A percentile compares a stretch with the other conserved stretches of the same genome.
Conservation (phyloP, 2,888 invertebrate species). For the Schrankia costaestrigalis region DNA sequence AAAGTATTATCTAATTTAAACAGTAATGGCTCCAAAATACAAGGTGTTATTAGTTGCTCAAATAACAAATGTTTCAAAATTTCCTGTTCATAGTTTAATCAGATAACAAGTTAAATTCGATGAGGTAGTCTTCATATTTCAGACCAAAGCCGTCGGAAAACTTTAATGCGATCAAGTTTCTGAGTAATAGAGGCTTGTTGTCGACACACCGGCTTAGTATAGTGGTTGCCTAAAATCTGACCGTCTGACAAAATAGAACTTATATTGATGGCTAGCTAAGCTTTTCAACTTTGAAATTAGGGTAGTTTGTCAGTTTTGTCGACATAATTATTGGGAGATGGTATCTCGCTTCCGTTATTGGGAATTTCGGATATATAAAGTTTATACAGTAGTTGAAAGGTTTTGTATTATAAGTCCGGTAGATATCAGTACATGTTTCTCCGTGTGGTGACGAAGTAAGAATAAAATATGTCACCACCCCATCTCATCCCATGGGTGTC, state of each 20-base stretch:
- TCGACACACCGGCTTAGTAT: slow-evolving; percentile 50
- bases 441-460: no score
- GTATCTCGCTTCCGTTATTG: no score
- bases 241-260: slow-evolving; percentile 46
- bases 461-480: no score
- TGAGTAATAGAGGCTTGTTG: slow-evolving; percentile 58
- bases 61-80: slow-evolving; percentile 22
- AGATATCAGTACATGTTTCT: no score
- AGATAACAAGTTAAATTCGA: slow-evolving; percentile 40
- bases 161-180: slow-evolving; percentile 61
- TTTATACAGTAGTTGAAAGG: no score
- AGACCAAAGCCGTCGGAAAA: slow-evolving; percentile 42
- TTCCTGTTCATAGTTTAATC: slow-evolving; percentile 26
- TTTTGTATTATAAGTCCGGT: no score
- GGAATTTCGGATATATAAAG: no score
- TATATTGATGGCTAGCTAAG: slow-evolving; percentile 43
- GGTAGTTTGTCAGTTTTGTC: slow-evolving; percentile 35
- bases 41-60: slow-evolving; percentile 9
- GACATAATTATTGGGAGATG: no score
- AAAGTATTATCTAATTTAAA: no score
- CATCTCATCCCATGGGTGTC: no score
- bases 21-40: not conserved
- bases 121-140: slow-evolving; percentile 52
- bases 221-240: slow-evolving; percentile 45
- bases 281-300: slow-evolving; percentile 38